phyloP scores from a whole-genome alignment of 2,797 vertebrate genomes.

The Danio jaintianensis region DNA sequence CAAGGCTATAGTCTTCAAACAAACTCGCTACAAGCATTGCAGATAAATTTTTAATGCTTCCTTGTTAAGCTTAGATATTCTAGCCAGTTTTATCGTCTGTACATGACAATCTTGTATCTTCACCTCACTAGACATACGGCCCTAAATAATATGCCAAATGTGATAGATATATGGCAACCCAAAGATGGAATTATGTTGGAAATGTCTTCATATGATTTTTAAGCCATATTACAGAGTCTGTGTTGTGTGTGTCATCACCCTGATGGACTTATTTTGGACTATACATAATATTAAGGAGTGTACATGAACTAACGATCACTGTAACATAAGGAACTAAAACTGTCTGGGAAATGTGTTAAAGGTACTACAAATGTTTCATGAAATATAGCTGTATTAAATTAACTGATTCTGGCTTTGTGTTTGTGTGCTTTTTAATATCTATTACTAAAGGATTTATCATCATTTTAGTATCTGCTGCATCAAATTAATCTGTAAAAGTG shows the following conservation, averaged over 20 bases:
- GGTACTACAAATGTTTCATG: conserved; percentile 76
- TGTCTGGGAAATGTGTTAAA: conserved; percentile 83
- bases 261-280: conserved; percentile 79
- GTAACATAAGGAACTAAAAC: conserved; percentile 72
- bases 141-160: neutral
- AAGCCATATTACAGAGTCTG: conserved; percentile 7
- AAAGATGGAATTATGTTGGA: neutral
- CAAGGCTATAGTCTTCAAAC: neutral
- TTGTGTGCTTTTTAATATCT: neutral
- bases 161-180: conserved; percentile 14
- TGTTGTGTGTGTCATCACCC: conserved; percentile 82
- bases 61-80: conserved; percentile 1
- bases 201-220: neutral
- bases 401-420: conserved; percentile 56
- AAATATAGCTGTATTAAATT: conserved; percentile 80
- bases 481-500: no score
- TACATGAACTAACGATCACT: conserved; percentile 71
- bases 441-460: neutral
- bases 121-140: neutral
- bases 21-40: neutral
- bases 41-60: neutral
- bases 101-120: conserved; percentile 27
- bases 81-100: neutral
- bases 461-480: no score
- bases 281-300: conserved; percentile 78